phyloP scores from a whole-genome alignment of 1,140 invertebrate genomes.

The Heliconius hewitsoni region DNA sequence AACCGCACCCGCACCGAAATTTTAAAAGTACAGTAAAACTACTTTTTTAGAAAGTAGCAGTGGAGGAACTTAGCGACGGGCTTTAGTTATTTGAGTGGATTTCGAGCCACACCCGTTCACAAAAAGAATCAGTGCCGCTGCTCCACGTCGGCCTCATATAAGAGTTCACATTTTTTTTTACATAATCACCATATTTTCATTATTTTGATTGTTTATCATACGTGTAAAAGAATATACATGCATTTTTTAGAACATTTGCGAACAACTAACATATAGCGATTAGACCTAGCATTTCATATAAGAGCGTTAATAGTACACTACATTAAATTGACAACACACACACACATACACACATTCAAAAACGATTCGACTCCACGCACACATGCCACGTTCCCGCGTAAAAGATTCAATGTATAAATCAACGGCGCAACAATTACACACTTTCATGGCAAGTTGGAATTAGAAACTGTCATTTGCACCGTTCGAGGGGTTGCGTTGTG shows the following conservation, averaged over 20 bases:
- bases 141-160: too few species aligned
- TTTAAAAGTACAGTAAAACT: too few species aligned
- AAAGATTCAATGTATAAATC: constrained; percentile 77
- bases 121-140: too few species aligned
- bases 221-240: neutral
- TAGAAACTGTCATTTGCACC: constrained; percentile 83
- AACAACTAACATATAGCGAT: neutral
- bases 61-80: too few species aligned
- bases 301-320: constrained; percentile 25
- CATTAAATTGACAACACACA: constrained; percentile 51
- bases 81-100: too few species aligned
- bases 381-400: constrained; percentile 53
- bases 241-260: too few species aligned
- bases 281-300: constrained; percentile 27
- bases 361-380: constrained; percentile 49
- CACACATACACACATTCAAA: constrained; percentile 41
- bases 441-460: constrained; percentile 82
- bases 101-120: too few species aligned
- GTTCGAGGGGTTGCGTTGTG: constrained; percentile 63
- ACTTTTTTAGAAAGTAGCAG: too few species aligned
- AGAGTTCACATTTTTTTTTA: too few species aligned
- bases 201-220: too few species aligned
- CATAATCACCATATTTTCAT: too few species aligned
- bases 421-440: constrained; percentile 79
- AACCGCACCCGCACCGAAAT: too few species aligned